Evolutionary conservation across 2,797 vertebrate species (phyloP), one percentile per base, ranked within the genome.

Genomic region (Cebuella pygmaea): DNA sequence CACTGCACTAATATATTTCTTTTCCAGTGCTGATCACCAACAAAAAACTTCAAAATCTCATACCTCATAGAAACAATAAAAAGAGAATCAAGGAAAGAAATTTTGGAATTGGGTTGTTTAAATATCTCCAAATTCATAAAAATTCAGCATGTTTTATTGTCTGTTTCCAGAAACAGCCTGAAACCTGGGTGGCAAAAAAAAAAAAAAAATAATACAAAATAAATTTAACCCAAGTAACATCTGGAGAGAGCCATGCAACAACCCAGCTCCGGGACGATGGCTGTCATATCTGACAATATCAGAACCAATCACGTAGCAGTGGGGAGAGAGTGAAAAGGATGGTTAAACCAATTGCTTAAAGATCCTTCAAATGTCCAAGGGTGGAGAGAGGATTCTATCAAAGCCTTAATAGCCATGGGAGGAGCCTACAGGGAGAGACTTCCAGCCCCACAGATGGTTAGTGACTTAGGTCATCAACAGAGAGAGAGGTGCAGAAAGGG

Each of bases 91-190:
- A 55, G 39, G n/a, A 84, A 95, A 93, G n/a, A 48, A 39, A 72
- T 78, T 93, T 94, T 24, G 41, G 88, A 94, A 72, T 81, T 90
- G 27, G 44, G 14, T 67, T 55, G 33, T 78, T 96, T 82, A 89
- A 95, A 85, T 93, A 33, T 1, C 27, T 88, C 39, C 46, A 57
- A 88, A 87, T 81, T n/a, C 48, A 94, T 83, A 19, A 0, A 90
- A 50, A 84, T 27, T 4, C 33, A 64, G 64, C 10, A 61, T 7
- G 5, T 10, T 50, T 44, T 82, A 79, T 17, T 52, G 12, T 22
- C 0, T 57, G 24, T 94, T 96, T 88, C 85, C 33, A 74, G 39
- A 96, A 96, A 86, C 17, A 44, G 64, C 61, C 39, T 72, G 20
- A 91, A 88, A 52, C 22, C 4, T 52, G 11, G 61, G 22, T 87